Evolutionary conservation across 2,113 vertebrate species (phyloP).

Genomic region (Mohoua ochrocephala): DNA sequence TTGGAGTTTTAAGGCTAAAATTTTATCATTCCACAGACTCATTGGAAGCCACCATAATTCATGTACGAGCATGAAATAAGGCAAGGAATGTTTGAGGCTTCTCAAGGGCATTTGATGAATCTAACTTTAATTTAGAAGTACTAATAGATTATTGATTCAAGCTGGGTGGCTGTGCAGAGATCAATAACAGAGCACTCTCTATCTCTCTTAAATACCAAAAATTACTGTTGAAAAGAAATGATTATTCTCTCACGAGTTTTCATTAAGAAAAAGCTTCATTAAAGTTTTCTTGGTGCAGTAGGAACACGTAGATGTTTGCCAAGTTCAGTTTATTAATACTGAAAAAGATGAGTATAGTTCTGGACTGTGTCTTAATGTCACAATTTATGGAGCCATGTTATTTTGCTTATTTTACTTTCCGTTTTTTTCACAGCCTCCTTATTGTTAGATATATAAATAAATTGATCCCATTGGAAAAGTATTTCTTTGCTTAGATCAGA

Average conservation of each 20-base stretch:
- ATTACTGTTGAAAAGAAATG: slow-evolving; percentile 2
- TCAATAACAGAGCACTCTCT: slow-evolving; percentile 51
- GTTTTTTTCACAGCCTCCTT: background rate
- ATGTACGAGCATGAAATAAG: slow-evolving; percentile 25
- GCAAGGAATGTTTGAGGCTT: slow-evolving; percentile 46
- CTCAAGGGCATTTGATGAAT: slow-evolving; percentile 73
- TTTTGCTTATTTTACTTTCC: background rate
- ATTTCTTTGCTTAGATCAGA: background rate
- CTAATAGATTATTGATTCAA: slow-evolving; percentile 81
- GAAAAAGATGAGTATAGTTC: background rate
- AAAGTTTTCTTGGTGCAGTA: background rate
- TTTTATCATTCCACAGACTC: slow-evolving; percentile 54
- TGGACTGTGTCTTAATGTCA: background rate
- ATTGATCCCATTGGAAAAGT: background rate
- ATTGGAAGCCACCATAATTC: slow-evolving; percentile 23
- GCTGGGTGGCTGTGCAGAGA: slow-evolving; percentile 38
- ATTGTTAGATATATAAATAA: background rate
- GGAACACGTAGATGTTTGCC: background rate
- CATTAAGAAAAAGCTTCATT: background rate
- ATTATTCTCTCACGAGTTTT: background rate
- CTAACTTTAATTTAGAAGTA: slow-evolving; percentile 74
- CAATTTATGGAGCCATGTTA: background rate
- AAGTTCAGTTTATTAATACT: background rate
- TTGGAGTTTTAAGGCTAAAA: slow-evolving; percentile 60
- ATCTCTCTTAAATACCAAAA: slow-evolving; percentile 61